These are phyloP conservation scores for Polypedilum pembai DNA, from an alignment of 1,140 invertebrate genomes.

Conservation along the genomic window DNA sequence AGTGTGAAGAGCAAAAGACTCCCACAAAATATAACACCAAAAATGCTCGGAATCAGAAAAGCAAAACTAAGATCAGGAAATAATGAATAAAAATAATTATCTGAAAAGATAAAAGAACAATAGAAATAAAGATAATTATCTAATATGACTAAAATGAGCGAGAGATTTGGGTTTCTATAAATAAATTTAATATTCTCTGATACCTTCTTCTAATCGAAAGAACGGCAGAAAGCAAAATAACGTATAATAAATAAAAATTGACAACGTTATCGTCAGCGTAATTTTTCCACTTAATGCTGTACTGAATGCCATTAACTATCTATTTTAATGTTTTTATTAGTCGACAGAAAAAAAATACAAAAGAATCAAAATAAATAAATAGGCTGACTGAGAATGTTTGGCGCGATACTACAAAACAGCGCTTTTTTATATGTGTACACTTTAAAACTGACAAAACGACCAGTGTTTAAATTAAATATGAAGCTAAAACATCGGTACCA, in stretches of 20 bases:
- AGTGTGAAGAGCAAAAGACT: slow-evolving; percentile 56
- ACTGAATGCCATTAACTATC: slow-evolving; percentile 31
- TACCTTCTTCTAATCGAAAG: slow-evolving; percentile 49
- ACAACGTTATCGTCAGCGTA: slow-evolving; percentile 49
- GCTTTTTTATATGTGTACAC: too few relatives aligned
- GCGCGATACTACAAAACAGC: too few relatives aligned
- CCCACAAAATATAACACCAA: slow-evolving; percentile 56
- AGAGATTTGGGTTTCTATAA: slow-evolving; percentile 32
- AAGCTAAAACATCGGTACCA: too few relatives aligned
- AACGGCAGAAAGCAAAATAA: slow-evolving; percentile 62
- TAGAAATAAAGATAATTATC: slow-evolving; percentile 29
- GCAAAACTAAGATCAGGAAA: slow-evolving; percentile 55
- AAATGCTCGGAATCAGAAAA: slow-evolving; percentile 52
- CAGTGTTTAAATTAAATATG: too few relatives aligned
- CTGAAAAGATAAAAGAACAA: slow-evolving; percentile 42
- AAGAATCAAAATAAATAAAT: background rate
- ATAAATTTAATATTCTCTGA: slow-evolving; percentile 27
- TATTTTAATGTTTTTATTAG: background rate
- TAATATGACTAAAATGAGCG: slow-evolving; percentile 25
- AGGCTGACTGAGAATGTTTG: background rate
- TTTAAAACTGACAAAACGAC: too few relatives aligned
- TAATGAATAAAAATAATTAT: slow-evolving; percentile 49
- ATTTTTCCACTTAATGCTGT: slow-evolving; percentile 47
- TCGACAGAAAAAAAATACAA: background rate
- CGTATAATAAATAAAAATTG: slow-evolving; percentile 54